These are phyloP conservation scores for Nebria salina DNA, from an alignment of 2,888 invertebrate genomes.

Conservation along the genomic window DNA sequence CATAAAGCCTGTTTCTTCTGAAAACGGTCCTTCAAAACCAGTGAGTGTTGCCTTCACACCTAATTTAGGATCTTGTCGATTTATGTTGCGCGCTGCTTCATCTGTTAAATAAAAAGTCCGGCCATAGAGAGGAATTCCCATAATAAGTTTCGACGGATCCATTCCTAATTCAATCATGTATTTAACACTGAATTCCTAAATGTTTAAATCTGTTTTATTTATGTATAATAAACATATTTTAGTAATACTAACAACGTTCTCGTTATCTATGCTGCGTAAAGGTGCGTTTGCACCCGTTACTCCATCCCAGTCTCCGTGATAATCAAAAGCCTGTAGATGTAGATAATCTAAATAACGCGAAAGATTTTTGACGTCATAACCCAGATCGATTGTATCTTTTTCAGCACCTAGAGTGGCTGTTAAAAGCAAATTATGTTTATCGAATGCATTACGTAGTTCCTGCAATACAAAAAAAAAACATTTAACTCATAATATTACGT, in stretches of 20 bases:
- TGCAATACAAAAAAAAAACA: conserved; percentile 55
- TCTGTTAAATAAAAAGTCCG: conserved; percentile 75
- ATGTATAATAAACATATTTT: neutral
- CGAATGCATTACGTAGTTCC: conserved; percentile 79
- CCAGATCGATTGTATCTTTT: conserved; percentile 76
- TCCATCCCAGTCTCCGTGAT: conserved; percentile 85
- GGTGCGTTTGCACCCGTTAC: conserved; percentile 83
- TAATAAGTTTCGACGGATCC: conserved; percentile 77
- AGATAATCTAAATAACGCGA: conserved; percentile 75
- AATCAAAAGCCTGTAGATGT: conserved; percentile 91
- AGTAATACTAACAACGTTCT: conserved; percentile 73
- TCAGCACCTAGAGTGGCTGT: conserved; percentile 87
- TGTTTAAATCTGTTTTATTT: conserved; percentile 17
- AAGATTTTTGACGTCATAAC: conserved; percentile 79
- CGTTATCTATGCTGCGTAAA: conserved; percentile 66
- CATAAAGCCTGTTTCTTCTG: conserved; percentile 82
- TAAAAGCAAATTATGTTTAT: conserved; percentile 72
- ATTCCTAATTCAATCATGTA: conserved; percentile 80
- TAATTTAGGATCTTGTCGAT: conserved; percentile 61
- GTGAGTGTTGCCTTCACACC: conserved; percentile 66
- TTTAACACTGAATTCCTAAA: conserved; percentile 78
- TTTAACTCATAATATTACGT: no score
- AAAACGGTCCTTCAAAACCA: conserved; percentile 82
- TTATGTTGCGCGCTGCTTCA: conserved; percentile 52
- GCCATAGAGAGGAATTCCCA: conserved; percentile 87